A percentile compares a stretch with the other conserved stretches of the same genome.
These are phyloP conservation scores for Drosophila biarmipes DNA, from an alignment of 1,140 invertebrate species.

Conservation along the genomic window DNA sequence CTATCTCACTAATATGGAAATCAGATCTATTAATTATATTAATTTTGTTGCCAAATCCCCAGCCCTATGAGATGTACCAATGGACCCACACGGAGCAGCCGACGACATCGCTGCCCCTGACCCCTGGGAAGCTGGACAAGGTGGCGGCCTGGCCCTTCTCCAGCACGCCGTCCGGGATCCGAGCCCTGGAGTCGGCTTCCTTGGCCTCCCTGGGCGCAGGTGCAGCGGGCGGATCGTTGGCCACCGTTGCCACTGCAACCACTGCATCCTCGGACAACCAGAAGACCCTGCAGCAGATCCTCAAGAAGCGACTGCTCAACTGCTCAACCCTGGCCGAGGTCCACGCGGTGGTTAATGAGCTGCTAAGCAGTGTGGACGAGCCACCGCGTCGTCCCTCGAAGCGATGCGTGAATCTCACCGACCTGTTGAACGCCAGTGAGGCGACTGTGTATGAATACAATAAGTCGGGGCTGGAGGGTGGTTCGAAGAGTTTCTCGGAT, in stretches of 20 bases:
- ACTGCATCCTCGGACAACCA: constrained; percentile 36
- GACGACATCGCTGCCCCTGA: constrained; percentile 87
- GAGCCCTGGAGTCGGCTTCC: constrained; percentile 17
- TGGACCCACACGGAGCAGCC: constrained; percentile 92
- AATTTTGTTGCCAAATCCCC: constrained; percentile 41
- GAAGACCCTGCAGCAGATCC: constrained; percentile 60
- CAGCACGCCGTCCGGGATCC: constrained; percentile 57
- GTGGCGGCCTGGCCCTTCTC: constrained; percentile 78
- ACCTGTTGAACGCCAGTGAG: constrained; percentile 74
- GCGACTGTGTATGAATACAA: constrained; percentile 74
- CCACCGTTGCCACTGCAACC: constrained; percentile 15
- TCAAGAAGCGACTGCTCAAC: constrained; percentile 71
- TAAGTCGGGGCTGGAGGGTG: constrained; percentile 24
- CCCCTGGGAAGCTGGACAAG: constrained; percentile 89
- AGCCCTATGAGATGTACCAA: constrained; percentile 95
- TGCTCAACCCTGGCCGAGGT: constrained; percentile 75
- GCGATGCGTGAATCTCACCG: constrained; percentile 70
- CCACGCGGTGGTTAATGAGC: constrained; percentile 73
- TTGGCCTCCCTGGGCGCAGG: neutral
- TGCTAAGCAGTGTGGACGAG: constrained; percentile 68
- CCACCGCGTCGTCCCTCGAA: constrained; percentile 65
- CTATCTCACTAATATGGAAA: no score
- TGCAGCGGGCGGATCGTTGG: constrained; percentile 12
- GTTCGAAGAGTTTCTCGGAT: constrained; percentile 21
- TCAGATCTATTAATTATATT: neutral